These are phyloP conservation scores for Iphiclides podalirius DNA, from an alignment of 2,888 invertebrate species.

Conservation along the genomic window DNA sequence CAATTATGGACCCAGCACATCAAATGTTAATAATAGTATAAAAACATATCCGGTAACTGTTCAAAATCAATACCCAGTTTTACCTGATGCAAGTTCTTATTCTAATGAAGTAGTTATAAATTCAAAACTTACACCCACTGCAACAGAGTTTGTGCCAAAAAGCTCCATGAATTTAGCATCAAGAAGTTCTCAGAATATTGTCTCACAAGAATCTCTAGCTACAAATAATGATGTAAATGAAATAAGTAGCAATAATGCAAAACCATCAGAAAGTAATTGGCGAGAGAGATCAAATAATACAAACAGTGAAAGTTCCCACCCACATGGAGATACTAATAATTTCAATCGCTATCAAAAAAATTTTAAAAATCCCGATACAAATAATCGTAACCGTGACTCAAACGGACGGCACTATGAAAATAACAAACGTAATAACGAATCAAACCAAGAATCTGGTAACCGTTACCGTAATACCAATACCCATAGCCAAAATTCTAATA, in stretches of 20 bases:
- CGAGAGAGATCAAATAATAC: constrained; percentile 53
- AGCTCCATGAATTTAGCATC: constrained; percentile 40
- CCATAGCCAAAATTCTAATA: constrained; percentile 30
- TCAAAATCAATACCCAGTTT: constrained; percentile 41
- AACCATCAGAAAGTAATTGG: constrained; percentile 60
- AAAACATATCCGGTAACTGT: constrained; percentile 43
- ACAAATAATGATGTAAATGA: constrained; percentile 32
- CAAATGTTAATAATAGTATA: constrained; percentile 40
- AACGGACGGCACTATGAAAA: constrained; percentile 33
- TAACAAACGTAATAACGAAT: constrained; percentile 25
- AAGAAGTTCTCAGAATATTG: constrained; percentile 32
- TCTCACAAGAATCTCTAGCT: constrained; percentile 30
- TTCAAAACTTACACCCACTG: constrained; percentile 79
- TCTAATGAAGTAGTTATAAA: constrained; percentile 57
- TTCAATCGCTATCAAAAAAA: constrained; percentile 37
- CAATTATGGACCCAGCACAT: constrained; percentile 43
- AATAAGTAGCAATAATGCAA: constrained; percentile 38
- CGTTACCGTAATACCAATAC: constrained; percentile 31
- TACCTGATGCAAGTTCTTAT: constrained; percentile 41
- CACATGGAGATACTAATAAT: constrained; percentile 21
- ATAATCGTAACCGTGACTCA: constrained; percentile 36
- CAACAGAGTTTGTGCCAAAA: constrained; percentile 81
- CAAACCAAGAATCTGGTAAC: constrained; percentile 31
- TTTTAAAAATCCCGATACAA: constrained; percentile 34
- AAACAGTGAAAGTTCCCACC: constrained; percentile 33